Evolutionary conservation across 2,888 invertebrate species (phyloP).

Genomic region (Notodonta ziczac): DNA sequence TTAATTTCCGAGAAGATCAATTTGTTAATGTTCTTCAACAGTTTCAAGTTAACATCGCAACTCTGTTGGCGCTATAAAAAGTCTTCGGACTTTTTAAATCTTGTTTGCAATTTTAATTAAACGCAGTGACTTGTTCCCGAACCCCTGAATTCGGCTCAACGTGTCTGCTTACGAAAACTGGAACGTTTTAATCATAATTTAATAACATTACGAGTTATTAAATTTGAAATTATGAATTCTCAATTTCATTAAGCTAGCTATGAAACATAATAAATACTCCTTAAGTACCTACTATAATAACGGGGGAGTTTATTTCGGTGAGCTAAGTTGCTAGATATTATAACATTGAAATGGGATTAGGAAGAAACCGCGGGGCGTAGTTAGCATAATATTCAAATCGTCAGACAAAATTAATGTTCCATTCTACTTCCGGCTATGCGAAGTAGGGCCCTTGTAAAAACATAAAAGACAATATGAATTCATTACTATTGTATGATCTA

Average conservation of each 20-base stretch:
- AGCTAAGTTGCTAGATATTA: slow-evolving; percentile 34
- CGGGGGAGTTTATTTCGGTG: slow-evolving; percentile 32
- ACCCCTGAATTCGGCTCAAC: slow-evolving; percentile 30
- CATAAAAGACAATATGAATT: slow-evolving; percentile 21
- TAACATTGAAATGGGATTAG: slow-evolving; percentile 44
- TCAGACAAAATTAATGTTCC: slow-evolving; percentile 36
- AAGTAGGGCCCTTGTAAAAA: slow-evolving; percentile 25
- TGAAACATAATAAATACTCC: slow-evolving; percentile 27
- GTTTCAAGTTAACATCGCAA: slow-evolving; percentile 20
- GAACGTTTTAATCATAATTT: slow-evolving; percentile 28
- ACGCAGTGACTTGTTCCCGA: slow-evolving; percentile 27
- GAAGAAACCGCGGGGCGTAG: slow-evolving; percentile 33
- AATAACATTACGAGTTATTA: slow-evolving; percentile 25
- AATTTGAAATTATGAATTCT: slow-evolving; percentile 21
- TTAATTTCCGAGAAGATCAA: slow-evolving; percentile 18
- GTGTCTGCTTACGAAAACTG: slow-evolving; percentile 29
- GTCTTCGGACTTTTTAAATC: slow-evolving; percentile 25
- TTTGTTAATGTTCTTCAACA: slow-evolving; percentile 18
- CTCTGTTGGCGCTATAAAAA: slow-evolving; percentile 17
- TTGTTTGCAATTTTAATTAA: slow-evolving; percentile 41
- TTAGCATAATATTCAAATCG: slow-evolving; percentile 49
- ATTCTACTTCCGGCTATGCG: slow-evolving; percentile 21
- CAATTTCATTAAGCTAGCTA: slow-evolving; percentile 9
- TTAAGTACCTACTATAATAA: slow-evolving; percentile 21
- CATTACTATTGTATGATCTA: no score